Percentiles rank a stretch among this genome's conserved stretches.
Evolutionary conservation across 2,113 vertebrate species (phyloP).

Genomic region (Corapipo altera): DNA sequence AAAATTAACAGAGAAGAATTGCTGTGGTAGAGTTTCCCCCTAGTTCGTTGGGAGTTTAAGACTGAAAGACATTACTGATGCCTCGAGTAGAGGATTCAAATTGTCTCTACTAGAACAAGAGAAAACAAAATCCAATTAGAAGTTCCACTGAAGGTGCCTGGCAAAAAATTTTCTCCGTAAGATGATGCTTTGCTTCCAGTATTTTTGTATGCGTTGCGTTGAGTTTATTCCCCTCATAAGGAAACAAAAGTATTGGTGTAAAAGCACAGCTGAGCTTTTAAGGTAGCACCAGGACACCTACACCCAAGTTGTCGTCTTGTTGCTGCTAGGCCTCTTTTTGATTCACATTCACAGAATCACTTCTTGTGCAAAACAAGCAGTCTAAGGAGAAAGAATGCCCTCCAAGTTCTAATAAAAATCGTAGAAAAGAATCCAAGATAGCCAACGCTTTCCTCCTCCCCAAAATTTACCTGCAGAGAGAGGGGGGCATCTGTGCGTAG

Average conservation of each 20-base stretch:
- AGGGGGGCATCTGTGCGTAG: slow-evolving; percentile 85
- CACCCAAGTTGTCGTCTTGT: slow-evolving; percentile 75
- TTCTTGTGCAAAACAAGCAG: slow-evolving; percentile 99
- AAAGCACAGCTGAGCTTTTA: slow-evolving; percentile 78
- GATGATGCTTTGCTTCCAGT: slow-evolving; percentile 60
- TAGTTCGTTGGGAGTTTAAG: slow-evolving; percentile 52
- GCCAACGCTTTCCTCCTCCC: slow-evolving; percentile 59
- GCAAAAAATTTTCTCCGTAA: slow-evolving; percentile 62
- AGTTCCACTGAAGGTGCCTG: slow-evolving; percentile 72
- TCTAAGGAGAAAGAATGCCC: slow-evolving; percentile 97
- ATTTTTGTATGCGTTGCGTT: slow-evolving; percentile 18
- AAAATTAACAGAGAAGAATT: slow-evolving; percentile 65
- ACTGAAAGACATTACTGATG: slow-evolving; percentile 64
- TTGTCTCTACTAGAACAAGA: slow-evolving; percentile 43
- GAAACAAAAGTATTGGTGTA: slow-evolving; percentile 70
- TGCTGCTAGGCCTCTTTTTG: slow-evolving; percentile 78
- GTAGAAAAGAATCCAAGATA: slow-evolving; percentile 76
- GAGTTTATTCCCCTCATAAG: slow-evolving; percentile 66
- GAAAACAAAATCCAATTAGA: slow-evolving; percentile 62
- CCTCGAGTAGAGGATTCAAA: slow-evolving; percentile 48
- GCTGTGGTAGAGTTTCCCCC: slow-evolving; percentile 49
- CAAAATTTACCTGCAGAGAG: slow-evolving; percentile 84
- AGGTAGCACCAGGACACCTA: slow-evolving; percentile 85
- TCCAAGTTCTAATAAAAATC: slow-evolving; percentile 82
- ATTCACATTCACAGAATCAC: slow-evolving; percentile 98